Percentiles rank a stretch among this genome's conserved stretches.
Conservation (phyloP, 2,113 vertebrate genomes). For the Sylvia atricapilla region DNA sequence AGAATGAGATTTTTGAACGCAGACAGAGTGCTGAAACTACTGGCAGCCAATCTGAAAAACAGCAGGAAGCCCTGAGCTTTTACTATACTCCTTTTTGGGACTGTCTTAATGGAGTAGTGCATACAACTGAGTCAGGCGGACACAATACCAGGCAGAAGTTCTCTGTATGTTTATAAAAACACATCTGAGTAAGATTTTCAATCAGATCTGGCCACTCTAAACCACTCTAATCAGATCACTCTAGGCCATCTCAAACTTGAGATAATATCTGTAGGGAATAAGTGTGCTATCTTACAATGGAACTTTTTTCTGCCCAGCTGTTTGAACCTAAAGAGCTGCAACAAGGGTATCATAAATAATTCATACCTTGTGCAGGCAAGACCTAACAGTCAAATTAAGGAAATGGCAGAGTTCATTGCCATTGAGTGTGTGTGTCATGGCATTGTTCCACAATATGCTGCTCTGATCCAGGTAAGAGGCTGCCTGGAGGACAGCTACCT, state of each 20-base stretch:
- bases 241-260: not conserved
- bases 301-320: not conserved
- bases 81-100: not conserved
- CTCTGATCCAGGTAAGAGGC: not conserved
- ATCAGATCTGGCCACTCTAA: not conserved
- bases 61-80: not conserved
- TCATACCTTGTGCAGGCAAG: not conserved
- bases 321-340: not conserved
- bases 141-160: not conserved
- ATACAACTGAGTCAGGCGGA: not conserved
- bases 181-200: not conserved
- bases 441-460: not conserved
- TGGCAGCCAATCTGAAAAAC: not conserved
- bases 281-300: rapidly evolving
- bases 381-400: not conserved
- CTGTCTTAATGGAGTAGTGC: not conserved
- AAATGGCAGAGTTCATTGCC: not conserved
- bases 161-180: not conserved
- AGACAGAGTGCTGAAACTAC: not conserved
- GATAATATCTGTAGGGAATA: not conserved
- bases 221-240: not conserved
- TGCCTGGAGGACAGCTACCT: not conserved
- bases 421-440: not conserved
- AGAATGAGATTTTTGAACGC: not conserved
- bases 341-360: not conserved